Base-by-base conservation (phyloP, 1,140 invertebrate species). In the Elymnias hypermnestra region DNA sequence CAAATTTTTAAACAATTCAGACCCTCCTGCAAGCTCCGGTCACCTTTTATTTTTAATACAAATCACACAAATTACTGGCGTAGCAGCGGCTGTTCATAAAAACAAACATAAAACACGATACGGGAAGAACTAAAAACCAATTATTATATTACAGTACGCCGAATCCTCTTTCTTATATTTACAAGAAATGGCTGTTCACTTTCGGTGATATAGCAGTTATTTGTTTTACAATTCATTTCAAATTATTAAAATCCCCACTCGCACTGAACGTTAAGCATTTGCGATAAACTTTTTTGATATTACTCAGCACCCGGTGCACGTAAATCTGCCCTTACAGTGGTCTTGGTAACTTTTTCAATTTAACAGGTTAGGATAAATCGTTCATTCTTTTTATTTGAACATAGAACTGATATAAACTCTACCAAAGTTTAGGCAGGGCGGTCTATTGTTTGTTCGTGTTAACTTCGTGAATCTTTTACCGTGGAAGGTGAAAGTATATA, bases 311-410 rank as follows among this genome's bases (percentile, higher is more conserved):
- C 71, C 64, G 74, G 49, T 75, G 76, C 75, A 77, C 76, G 74
- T 81, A 82, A 84, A 81, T 76, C 73, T 84, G 64, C 70, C 74
- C 77, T 79, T 67, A 70, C 64, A 74, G 64, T 77, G 66, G 75
- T 77, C 69, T 64, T 67, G 46, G 64, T 54, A 84, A 84, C 77
- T 84, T 84, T 84, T 84, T 84, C 81, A 84, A 84, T 84, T 84
- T 84, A 84, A 84, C 77, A 81, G 77, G 76, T 82, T 78, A 79
- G 77, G 68, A 84, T 82, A 84, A 82, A 84, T 82, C 77, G 77
- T 81, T 78, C 71, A 73, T 78, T 81, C 77, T 84, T 81, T 83
- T 81, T 82, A 84, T 82, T 81, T 75, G 74, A 75, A 77, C 77
- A 78, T 74, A 72, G 71, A 78, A 82, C 69, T 77, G 67, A 82